Evolutionary conservation across 2,113 vertebrate species (phyloP), one percentile per base, ranked within the genome.

Genomic region (Chionodraco myersi): DNA sequence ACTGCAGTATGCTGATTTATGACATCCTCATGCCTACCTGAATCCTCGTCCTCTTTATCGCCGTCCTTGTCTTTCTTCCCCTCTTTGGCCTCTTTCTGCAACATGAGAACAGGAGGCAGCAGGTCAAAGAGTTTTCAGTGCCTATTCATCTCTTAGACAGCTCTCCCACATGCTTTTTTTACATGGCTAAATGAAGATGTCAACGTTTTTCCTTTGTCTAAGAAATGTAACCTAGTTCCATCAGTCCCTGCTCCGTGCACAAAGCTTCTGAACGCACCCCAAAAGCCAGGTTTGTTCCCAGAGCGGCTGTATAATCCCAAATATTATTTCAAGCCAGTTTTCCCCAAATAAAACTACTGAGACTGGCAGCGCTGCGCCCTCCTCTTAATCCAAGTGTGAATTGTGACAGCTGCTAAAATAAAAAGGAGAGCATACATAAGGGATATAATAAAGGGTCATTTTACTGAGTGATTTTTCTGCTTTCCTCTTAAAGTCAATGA

Each of bases 21-120:
- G 16, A 59, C 45, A 34, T 52, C 36, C 9, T 8, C 36, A 14
- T 26, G 8, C 16, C 30, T 60, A 93, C 92, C 91, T 88, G 89
- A 77, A 0, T 95, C 95, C 34, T 95, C 91, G 0, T 95, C 94
- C 79, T 96, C 96, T 92, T 97, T 96, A 3, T 96, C 95, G 4
- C 94, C 90, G 21, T 96, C 95, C 65, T 92, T 91, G 30, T 92
- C 93, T 69, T 96, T 94, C 80, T 94, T 94, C 15, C 91, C 94
- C 13, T 92, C 93, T 80, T 95, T 94, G 3, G 61, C 89, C 64
- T 92, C 84, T 65, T 93, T 94, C 94, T 95, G 88, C 77, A 82
- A 65, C 56, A 85, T 6, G 71, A 66, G 64, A 79, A 77, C 69
- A 83, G 51, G 78, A 73, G 80, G 14, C 70, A 72, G 57, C 21